Conservation (phyloP, 2,888 invertebrate genomes). For the Aleiodes testaceus region DNA sequence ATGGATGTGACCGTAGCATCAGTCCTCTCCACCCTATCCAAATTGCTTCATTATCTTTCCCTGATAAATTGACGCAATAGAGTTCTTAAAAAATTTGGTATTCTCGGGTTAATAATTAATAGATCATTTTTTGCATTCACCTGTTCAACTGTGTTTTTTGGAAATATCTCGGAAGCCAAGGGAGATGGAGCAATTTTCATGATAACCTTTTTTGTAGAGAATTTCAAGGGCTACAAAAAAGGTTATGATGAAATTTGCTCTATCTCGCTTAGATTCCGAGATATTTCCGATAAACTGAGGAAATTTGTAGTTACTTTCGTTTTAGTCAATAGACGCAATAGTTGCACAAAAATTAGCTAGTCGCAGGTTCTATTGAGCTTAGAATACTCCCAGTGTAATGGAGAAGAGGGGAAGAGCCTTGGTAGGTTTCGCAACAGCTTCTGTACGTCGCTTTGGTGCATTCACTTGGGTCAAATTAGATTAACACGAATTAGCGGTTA, state of each 20-base stretch:
- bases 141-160: no score
- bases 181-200: no score
- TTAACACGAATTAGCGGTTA: constrained; percentile 64
- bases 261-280: no score
- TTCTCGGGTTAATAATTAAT: neutral
- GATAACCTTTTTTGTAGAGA: no score
- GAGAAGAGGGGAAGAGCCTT: constrained; percentile 36
- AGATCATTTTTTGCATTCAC: no score
- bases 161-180: no score
- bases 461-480: constrained; percentile 61
- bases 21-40: neutral
- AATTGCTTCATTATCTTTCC: constrained; percentile 12
- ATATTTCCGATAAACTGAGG: no score
- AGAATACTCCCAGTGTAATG: neutral
- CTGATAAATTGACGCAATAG: neutral
- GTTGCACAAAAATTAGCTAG: neutral
- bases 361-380: neutral
- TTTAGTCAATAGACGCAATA: neutral
- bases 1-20: constrained; percentile 37
- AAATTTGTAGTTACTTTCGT: no score
- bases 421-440: constrained; percentile 56
- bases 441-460: constrained; percentile 57
- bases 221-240: no score
- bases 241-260: no score
- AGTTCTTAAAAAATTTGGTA: constrained; percentile 14